phyloP scores from a whole-genome alignment of 2,797 vertebrate species.

The Garrulus glandarius region DNA sequence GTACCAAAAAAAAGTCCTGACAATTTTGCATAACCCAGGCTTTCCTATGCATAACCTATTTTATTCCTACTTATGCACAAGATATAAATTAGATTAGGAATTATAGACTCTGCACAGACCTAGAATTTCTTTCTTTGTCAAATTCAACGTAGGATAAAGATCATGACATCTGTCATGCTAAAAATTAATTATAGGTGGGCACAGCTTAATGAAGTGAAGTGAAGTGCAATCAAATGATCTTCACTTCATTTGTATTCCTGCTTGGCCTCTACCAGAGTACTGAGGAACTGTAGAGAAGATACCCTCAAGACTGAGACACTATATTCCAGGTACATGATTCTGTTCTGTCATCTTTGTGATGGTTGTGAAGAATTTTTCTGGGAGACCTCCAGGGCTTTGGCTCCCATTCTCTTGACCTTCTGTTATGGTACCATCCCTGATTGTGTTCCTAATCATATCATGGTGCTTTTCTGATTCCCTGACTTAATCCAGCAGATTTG shows the following conservation, averaged over 20 bases:
- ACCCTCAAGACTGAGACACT: rapidly evolving
- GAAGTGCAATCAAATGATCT: neutral
- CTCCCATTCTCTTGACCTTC: neutral
- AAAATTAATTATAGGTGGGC: neutral
- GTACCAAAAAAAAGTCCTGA: neutral
- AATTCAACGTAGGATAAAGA: neutral
- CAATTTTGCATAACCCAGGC: neutral
- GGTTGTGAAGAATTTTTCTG: neutral
- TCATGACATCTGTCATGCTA: neutral
- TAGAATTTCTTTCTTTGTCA: neutral
- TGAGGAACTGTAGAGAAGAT: neutral
- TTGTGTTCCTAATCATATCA: neutral
- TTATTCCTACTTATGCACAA: neutral
- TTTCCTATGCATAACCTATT: neutral
- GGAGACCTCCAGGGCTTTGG: neutral
- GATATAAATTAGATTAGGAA: neutral
- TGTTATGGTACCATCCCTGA: neutral
- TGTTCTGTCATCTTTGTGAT: neutral
- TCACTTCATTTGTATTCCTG: neutral
- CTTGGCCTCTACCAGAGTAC: neutral
- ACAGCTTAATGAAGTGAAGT: neutral
- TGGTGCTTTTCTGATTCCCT: neutral
- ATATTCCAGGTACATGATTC: neutral
- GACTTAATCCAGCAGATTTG: neutral
- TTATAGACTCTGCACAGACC: neutral